Evolutionary conservation across 2,888 invertebrate species (phyloP).

Genomic region (Zonitis immaculata): DNA sequence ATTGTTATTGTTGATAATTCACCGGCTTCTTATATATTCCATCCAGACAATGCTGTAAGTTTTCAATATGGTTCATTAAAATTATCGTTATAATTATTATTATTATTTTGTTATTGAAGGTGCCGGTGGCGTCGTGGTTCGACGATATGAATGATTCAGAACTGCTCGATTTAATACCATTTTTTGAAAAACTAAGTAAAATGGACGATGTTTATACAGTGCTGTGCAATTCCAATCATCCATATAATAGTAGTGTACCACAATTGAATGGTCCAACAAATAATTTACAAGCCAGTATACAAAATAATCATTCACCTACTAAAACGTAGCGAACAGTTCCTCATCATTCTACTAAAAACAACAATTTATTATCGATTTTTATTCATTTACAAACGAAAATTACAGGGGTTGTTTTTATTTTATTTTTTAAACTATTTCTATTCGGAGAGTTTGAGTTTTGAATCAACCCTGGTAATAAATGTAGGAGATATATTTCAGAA

Average conservation of each 20-base stretch:
- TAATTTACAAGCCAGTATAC: constrained; percentile 22
- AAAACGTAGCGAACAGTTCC: constrained; percentile 41
- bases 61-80: constrained; percentile 1
- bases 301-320: constrained; percentile 32
- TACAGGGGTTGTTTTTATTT: constrained; percentile 22
- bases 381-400: constrained; percentile 6
- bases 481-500: constrained; percentile 10
- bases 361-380: constrained; percentile 1
- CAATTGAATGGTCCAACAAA: constrained; percentile 36
- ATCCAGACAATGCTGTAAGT: constrained; percentile 99
- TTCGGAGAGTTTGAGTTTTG: constrained; percentile 29
- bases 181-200: constrained; percentile 95
- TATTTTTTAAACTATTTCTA: constrained; percentile 32
- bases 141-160: constrained; percentile 98
- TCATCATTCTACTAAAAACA: constrained; percentile 8
- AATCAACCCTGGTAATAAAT: constrained; percentile 17
- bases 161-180: constrained; percentile 93
- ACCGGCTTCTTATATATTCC: constrained; percentile 99
- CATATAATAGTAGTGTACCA: constrained; percentile 56
- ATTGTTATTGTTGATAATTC: constrained; percentile 99
- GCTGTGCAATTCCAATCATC: constrained; percentile 87
- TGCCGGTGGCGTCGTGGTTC: constrained; percentile 99
- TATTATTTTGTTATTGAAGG: constrained; percentile 53
- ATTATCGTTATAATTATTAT: not conserved
- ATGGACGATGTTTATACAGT: constrained; percentile 96